Evolutionary conservation across 2,113 vertebrate genomes (phyloP), one percentile per base, ranked within the genome.

Genomic region (Rana temporaria): DNA sequence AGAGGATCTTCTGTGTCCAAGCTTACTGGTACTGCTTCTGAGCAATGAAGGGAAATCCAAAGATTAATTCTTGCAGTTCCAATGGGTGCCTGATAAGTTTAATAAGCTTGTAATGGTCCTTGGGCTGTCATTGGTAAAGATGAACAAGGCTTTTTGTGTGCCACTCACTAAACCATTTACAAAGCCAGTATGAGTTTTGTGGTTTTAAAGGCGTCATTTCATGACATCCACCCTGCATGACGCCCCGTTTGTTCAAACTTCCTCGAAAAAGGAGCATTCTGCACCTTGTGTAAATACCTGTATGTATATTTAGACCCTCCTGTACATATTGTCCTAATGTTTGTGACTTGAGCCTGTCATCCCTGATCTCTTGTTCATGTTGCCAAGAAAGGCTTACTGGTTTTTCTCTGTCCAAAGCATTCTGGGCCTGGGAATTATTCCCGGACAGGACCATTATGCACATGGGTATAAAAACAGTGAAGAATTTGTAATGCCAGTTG

Each of bases 291-390:
- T 83, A 83, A 76, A 83, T 83, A 76, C 32, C 52, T 67, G 56
- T 68, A 74, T 83, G 81, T 76, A 83, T 83, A 83, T 83, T 76
- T 68, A 74, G 71, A 67, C 62, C 32, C 57, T 83, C 70, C 53
- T 86, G 85, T 85, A 84, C 81, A 86, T 84, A 85, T 26, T 68
- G 70, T 62, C 20, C 71, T 57, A 70, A 20, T 68, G 71, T 83
- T 55, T 66, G 70, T 83, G 62, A 63, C 22, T 65, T 65, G 55
- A 65, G 24, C 68, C 24, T 63, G 18, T 73, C n/a, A n/a, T 42
- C 70, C 55, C 15, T 73, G 42, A 53, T 15, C 18, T 38, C 68
- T 34, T 75, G 64, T 83, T 82, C 59, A 56, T 75, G 60, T 82
- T 82, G 81, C 71, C 59, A 64, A 80, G 53, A 79, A 80, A 66